Evolutionary conservation across 1,140 invertebrate genomes (phyloP).

Genomic region (Drosophila malerkotliana): DNA sequence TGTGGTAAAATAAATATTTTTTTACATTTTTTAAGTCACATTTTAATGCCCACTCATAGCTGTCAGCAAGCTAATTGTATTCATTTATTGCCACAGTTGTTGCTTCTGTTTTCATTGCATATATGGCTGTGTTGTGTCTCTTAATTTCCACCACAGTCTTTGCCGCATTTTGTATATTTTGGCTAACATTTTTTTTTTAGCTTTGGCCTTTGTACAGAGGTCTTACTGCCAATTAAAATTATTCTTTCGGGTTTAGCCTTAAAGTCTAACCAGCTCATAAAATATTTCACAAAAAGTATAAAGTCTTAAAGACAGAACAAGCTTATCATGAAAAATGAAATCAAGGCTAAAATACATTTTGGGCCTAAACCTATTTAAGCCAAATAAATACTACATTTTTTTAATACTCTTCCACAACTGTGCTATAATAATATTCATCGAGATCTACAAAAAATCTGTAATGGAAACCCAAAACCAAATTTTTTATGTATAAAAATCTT

Average conservation of each 20-base stretch:
- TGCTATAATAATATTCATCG: too few species aligned
- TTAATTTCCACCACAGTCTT: constrained; percentile 9
- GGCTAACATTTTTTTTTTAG: not conserved
- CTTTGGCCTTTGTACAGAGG: not conserved
- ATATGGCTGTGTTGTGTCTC: not conserved
- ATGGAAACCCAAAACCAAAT: too few species aligned
- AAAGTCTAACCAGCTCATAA: not conserved
- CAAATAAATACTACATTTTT: too few species aligned
- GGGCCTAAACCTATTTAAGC: too few species aligned
- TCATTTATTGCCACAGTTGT: not conserved
- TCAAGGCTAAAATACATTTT: not conserved
- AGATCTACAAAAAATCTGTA: too few species aligned
- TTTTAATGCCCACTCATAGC: not conserved
- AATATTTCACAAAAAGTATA: not conserved
- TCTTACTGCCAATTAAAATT: not conserved
- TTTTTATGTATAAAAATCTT: not conserved
- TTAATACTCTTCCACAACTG: too few species aligned
- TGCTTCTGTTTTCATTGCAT: not conserved
- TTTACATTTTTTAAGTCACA: not conserved
- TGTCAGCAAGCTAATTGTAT: constrained; percentile 19
- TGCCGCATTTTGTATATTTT: constrained; percentile 4
- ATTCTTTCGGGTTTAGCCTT: not conserved
- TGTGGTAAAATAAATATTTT: too few species aligned
- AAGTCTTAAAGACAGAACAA: too few species aligned
- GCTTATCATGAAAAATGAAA: not conserved